Evolutionary conservation across 2,113 vertebrate species (phyloP), one percentile per base, ranked within the genome.

Genomic region (Tursiops truncatus): DNA sequence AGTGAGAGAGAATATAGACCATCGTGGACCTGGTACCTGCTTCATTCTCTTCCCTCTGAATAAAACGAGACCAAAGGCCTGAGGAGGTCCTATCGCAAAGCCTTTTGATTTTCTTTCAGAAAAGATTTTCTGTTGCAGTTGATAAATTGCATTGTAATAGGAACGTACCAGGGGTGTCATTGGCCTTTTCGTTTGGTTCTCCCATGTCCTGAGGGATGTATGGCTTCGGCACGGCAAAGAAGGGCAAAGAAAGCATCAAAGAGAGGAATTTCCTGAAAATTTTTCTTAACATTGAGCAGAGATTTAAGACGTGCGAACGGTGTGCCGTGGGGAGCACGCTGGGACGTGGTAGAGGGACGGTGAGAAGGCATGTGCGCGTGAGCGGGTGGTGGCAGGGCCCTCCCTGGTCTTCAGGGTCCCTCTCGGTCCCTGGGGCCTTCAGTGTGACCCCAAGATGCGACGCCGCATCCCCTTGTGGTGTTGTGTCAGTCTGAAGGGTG

Each of bases 301-400:
- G 36, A 58, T 33, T 47, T 82, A 31, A 86, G 73, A 58, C 17
- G 23, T n/a, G 20, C 11, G 38, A 8, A 33, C 25, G 13, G 21
- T 7, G 1, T 79, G 62, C 18, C 15, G 1, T 17, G 21, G 79
- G 47, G 53, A 47, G 3, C 4, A 3, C 5, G 25, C 20, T 70
- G 36, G 38, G 7, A 53, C 15, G 53, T 17, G 53, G 5, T 53
- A 6, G 53, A 53, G 15, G 53, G 53, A 53, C 12, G 5, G 36
- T 38, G 56, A n/a, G 74, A 13, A 26, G n/a, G 33, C 8, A 10
- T 33, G 15, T 8, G 3, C 12, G 63, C 2, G 1, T 20, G 60
- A 15, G n/a, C 0, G 12, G n/a, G 5, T 1, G 0, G 33, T 3
- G 0, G 28, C n/a, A n/a, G 23, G 26, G 31, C 74, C n/a, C 2